Base-by-base conservation (phyloP, 2,797 vertebrate species). In the Rhodeus uyekii region DNA sequence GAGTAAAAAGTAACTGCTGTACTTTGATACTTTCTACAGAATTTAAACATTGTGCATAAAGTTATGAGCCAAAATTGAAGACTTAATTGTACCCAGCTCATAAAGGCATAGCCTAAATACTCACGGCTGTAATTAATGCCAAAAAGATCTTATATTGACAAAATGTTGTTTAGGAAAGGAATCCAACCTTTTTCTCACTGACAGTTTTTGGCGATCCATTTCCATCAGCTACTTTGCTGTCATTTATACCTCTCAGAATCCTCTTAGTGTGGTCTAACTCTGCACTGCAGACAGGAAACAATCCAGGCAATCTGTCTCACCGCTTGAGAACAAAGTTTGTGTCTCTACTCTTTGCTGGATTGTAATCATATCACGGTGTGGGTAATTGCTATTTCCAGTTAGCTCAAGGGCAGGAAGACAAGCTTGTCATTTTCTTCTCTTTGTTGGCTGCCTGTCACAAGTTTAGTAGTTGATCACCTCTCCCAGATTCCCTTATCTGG, bases 351-450 rank as follows among this genome's bases (percentile, higher is more conserved):
- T 76, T 81, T 83, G 79, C 72, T 86, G 81, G 81, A 86, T 85
- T 55, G 78, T 88, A 86, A 85, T 86, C 83, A 82, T 86, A 82
- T 83, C 87, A 74, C 67, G 6, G 83, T 75, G 74, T 81, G 85
- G 63, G 85, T 87, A 86, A 89, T 86, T 86, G 81, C 80, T 80
- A 84, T 84, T 85, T 86, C 84, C 83, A 88, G 84, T 72, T 82
- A 82, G 76, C 85, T 85, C 78, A 84, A 86, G 83, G 85, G 85
- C 83, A 87, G 82, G 81, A 88, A 85, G 84, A 67, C 67, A 73
- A 84, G 68, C 83, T 83, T 85, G 82, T 86, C 78, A 84, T 86
- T 87, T 88, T 60, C 71, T 83, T 79, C 39, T 72, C 83, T 86
- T 88, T 86, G 86, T 86, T 83, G 82, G 78, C 75, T 80, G 76